Percentiles rank a stretch among this genome's conserved stretches.
Conservation (phyloP, 2,113 vertebrate species). For the Engystomops pustulosus region DNA sequence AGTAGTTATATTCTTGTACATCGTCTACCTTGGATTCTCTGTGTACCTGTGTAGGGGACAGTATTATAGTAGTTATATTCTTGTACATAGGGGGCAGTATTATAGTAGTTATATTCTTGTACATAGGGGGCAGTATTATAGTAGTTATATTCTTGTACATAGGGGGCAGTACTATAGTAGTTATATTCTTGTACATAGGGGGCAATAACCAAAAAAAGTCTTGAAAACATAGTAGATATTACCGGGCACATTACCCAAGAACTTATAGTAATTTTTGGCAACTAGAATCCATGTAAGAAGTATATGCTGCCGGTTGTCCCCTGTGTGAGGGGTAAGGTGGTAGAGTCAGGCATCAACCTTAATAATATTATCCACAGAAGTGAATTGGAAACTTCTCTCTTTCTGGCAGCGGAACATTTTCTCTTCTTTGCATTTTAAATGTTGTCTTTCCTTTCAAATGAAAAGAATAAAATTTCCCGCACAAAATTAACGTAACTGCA, state of each 20-base stretch:
- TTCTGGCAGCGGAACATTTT: not conserved
- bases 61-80: slow-evolving; percentile 15
- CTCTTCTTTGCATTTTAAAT: slow-evolving; percentile 3
- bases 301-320: too few species aligned
- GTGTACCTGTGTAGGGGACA: not conserved
- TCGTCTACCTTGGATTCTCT: too few species aligned
- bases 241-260: too few species aligned
- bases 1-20: slow-evolving; percentile 3
- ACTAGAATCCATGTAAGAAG: too few species aligned
- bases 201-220: too few species aligned
- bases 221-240: too few species aligned
- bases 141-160: slow-evolving; percentile 7
- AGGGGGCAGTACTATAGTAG: slow-evolving; percentile 1
- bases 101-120: slow-evolving; percentile 16
- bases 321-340: too few species aligned
- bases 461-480: slow-evolving; percentile 21
- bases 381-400: not conserved
- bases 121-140: slow-evolving; percentile 2
- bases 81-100: not conserved
- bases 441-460: not conserved
- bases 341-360: too few species aligned
- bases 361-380: not conserved
- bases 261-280: too few species aligned
- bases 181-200: not conserved
- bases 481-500: slow-evolving; percentile 32